Evolutionary conservation across 2,797 vertebrate genomes (phyloP), one percentile per base, ranked within the genome.

Genomic region (Lemur catta): DNA sequence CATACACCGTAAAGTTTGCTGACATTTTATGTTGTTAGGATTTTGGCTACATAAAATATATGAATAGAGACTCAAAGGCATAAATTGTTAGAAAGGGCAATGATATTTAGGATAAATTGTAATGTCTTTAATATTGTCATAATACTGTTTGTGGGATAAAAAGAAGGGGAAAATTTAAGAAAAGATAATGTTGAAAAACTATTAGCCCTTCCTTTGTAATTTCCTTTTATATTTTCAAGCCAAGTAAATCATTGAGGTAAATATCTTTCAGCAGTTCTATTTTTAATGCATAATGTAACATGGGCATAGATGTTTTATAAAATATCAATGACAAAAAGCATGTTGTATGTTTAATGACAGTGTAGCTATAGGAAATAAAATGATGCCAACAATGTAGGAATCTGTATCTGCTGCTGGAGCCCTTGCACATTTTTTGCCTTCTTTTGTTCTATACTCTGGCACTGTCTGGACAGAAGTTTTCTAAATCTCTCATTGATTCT

Each of bases 211-310:
- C 24, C 61, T 48, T 0, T 35, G 33, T 76, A 43, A 59, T 85
- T 97, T 92, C 20, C 57, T 91, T 67, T 91, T 80, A n/a, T 82
- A n/a, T 59, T 61, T 94, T 63, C 12, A 92, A 52, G 48, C 41
- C 61, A 86, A 43, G 24, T 41, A 55, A 71, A 59, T 74, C 71
- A 41, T 55, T 9, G 48, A 14, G 28, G 12, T 93, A 76, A 38
- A 48, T 48, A 46, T 38, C 46, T 65, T 69, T 65, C 12, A 35
- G 41, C 57, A 46, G 26, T 55, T 93, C 71, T 79, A 4, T 52
- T 55, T 91, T 55, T 90, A 41, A 41, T 84, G 71, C 30, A 22
- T 89, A 74, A 48, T 41, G 46, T 12, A 78, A 33, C 69, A 55
- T 38, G 17, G 55, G 7, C 4, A 0, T 48, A 35, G 50, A 28